A percentile compares a stretch with the other conserved stretches of the same genome.
Evolutionary conservation across 64 coral and sea anemone genomes (phyloP).

Genomic region (Montipora foliosa): DNA sequence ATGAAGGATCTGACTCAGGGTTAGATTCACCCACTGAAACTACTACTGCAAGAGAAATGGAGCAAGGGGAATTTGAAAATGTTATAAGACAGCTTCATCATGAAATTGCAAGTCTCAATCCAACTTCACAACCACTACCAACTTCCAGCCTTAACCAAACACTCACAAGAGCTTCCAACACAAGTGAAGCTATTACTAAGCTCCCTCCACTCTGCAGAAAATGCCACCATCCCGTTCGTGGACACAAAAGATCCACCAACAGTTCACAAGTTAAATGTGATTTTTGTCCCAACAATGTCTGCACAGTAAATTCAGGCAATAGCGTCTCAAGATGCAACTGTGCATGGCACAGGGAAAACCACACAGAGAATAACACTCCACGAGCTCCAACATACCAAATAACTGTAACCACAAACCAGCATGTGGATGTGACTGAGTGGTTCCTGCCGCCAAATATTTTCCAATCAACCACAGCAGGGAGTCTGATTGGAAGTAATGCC

Average conservation of each 20-base stretch:
- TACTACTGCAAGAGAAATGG: constrained; percentile 23
- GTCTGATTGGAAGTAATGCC: constrained; percentile 29
- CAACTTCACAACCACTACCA: constrained; percentile 21
- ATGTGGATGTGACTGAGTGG: constrained; percentile 18
- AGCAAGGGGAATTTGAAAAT: neutral
- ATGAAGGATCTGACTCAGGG: constrained; percentile 18
- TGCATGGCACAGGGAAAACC: constrained; percentile 41
- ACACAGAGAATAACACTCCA: neutral
- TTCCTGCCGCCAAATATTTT: neutral
- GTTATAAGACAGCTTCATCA: neutral
- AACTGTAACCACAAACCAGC: constrained; percentile 13
- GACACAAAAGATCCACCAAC: constrained; percentile 22
- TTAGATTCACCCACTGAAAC: constrained; percentile 32
- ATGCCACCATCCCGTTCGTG: constrained; percentile 48
- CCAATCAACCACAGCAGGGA: neutral
- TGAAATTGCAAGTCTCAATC: constrained; percentile 13
- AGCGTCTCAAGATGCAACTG: neutral
- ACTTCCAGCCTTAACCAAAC: neutral
- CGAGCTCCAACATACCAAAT: neutral
- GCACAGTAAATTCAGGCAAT: neutral
- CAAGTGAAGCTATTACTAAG: neutral
- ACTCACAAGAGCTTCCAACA: neutral
- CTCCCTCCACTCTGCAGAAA: constrained; percentile 46
- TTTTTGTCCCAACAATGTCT: neutral
- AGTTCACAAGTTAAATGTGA: constrained; percentile 29